These are phyloP conservation scores for Liodrosophila aerea DNA, from an alignment of 2,888 invertebrate species.

Conservation along the genomic window DNA sequence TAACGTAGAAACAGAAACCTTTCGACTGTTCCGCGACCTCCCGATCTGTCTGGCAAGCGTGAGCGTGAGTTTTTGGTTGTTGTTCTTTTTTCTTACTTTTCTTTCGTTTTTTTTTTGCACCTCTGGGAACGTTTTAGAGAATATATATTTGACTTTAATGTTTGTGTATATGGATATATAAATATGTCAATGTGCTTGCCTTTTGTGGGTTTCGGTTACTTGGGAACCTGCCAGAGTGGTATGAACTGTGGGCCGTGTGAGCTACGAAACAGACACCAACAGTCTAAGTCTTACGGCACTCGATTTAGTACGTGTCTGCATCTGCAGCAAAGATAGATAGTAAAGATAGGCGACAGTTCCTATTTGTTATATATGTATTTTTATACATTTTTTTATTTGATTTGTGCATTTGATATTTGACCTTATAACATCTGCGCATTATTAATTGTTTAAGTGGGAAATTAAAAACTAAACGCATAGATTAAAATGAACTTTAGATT, in stretches of 20 bases:
- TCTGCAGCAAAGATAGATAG: too few relatives aligned
- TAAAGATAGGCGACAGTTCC: too few relatives aligned
- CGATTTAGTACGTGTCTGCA: not conserved
- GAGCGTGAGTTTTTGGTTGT: slow-evolving; percentile 37
- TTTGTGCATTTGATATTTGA: too few relatives aligned
- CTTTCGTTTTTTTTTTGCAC: slow-evolving; percentile 20
- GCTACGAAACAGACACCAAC: slow-evolving; percentile 3
- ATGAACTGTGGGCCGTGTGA: slow-evolving; percentile 42
- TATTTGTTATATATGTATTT: too few relatives aligned
- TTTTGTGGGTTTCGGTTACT: slow-evolving; percentile 48
- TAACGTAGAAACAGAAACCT: slow-evolving; percentile 33
- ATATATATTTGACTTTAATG: slow-evolving; percentile 67
- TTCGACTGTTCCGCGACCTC: slow-evolving; percentile 39
- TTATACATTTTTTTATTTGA: too few relatives aligned
- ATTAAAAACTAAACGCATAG: too few relatives aligned
- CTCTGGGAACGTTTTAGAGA: slow-evolving; percentile 57
- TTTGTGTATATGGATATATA: slow-evolving; percentile 61
- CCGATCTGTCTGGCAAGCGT: slow-evolving; percentile 57
- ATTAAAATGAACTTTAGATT: too few relatives aligned
- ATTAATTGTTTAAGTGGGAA: too few relatives aligned
- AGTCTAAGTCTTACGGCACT: slow-evolving; percentile 1
- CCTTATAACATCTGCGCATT: too few relatives aligned
- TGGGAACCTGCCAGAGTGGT: slow-evolving; percentile 32
- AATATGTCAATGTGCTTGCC: slow-evolving; percentile 61
- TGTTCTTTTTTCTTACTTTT: slow-evolving; percentile 4